Base-by-base conservation (phyloP, 2,888 invertebrate species). In the Aspidiotus rigidus region DNA sequence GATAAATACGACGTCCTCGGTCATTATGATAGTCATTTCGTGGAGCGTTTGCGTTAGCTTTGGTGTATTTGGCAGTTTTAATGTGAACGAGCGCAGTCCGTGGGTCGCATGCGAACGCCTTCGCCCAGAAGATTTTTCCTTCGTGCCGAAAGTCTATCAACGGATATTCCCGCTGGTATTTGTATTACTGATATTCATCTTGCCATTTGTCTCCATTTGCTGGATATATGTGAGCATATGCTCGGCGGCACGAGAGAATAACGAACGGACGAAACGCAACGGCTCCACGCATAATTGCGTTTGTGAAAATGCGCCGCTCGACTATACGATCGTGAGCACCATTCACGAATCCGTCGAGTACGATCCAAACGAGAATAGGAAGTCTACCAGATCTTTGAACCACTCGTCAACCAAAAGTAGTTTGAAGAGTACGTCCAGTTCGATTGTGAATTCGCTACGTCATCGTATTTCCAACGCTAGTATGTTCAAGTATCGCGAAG, bases 401-500 rank as follows among this genome's bases (percentile, higher is more conserved):
- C 71, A 71, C 17, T 69, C 72, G 28, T 72, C 72, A 39, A 74
- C 73, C 71, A 74, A 67, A 71, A 75, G 79, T 7, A 79, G 79
- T 71, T 74, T 77, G 6, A 80, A 83, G 71, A 81, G 82, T 66
- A 78, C 79, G 5, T 81, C 83, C 70, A 85, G 85, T 72, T 84
- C 85, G 76, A 88, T 75, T 54, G 73, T 90, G 75, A 87, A 86
- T 71, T 86, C 86, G 66, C 80, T 91, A 73, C 84, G 88, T 70
- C 71, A 72, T 77, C 83, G 90, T 66, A 87, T 93, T 72, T 89
- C 91, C 72, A 90, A 91, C 77, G 90, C 90, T 42, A 89, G 89
- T 60, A 81, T 90, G 72, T 90, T 91, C 79, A 84, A 87, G 75
- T 90, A 92, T 77, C 83, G 91, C 67, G 93, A 93, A 77, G 93